Evolutionary conservation across 2,888 invertebrate species (phyloP).

Genomic region (Unio pictorum): DNA sequence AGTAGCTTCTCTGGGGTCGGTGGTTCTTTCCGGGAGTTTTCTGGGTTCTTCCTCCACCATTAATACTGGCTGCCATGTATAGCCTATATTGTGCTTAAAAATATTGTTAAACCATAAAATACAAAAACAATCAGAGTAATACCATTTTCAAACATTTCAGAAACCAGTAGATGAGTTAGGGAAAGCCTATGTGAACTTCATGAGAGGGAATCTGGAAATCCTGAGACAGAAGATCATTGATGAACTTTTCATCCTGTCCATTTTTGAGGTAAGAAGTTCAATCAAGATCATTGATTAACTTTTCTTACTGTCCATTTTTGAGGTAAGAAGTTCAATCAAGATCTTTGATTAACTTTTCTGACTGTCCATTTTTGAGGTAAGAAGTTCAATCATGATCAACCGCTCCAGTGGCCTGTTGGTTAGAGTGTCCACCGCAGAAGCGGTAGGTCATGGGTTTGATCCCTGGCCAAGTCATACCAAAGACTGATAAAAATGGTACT

Average conservation of each 20-base stretch:
- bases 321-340: conserved; percentile 73
- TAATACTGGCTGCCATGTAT: too few relatives aligned
- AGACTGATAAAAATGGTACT: too few relatives aligned
- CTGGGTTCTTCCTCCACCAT: too few relatives aligned
- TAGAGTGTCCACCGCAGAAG: too few relatives aligned
- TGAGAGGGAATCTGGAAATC: conserved; percentile 97
- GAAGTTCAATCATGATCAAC: too few relatives aligned
- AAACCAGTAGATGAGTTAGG: conserved; percentile 90
- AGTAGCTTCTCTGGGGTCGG: too few relatives aligned
- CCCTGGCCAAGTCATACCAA: too few relatives aligned
- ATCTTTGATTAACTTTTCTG: conserved; percentile 87
- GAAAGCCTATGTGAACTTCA: conserved; percentile 97
- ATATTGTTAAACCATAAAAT: too few relatives aligned
- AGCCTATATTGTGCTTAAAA: too few relatives aligned
- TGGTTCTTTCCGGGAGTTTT: too few relatives aligned
- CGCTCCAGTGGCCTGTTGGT: too few relatives aligned
- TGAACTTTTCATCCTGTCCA: conserved; percentile 86
- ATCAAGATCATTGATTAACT: conserved; percentile 88
- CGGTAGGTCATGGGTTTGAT: too few relatives aligned
- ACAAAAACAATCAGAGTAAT: background rate
- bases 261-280: conserved; percentile 79
- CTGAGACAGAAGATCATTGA: conserved; percentile 95
- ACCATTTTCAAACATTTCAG: conserved; percentile 42
- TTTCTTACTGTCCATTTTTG: conserved; percentile 86
- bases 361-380: conserved; percentile 75